These are phyloP conservation scores for Venustaconcha ellipsiformis DNA, from an alignment of 1,140 invertebrate species.

Conservation along the genomic window DNA sequence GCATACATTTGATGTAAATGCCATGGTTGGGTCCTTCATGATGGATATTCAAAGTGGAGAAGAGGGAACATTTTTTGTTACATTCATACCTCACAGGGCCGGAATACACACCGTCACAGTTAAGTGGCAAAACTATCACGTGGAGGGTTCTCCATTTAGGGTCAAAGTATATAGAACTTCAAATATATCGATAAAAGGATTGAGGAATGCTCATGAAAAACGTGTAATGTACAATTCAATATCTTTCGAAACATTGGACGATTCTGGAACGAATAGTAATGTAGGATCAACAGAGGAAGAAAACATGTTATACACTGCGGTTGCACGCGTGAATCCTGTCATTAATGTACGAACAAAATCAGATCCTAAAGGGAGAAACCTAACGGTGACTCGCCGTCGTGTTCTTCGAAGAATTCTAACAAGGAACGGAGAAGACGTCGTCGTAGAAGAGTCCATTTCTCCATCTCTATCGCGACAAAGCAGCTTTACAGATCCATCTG, in stretches of 20 bases:
- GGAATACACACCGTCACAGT: slow-evolving; percentile 56
- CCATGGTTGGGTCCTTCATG: slow-evolving; percentile 42
- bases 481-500: slow-evolving; percentile 48
- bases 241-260: slow-evolving; percentile 32
- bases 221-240: slow-evolving; percentile 35
- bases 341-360: background rate
- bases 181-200: slow-evolving; percentile 3
- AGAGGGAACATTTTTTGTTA: slow-evolving; percentile 53
- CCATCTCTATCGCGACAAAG: slow-evolving; percentile 47
- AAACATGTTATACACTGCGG: background rate
- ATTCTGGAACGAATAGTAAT: slow-evolving; percentile 3
- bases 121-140: slow-evolving; percentile 45
- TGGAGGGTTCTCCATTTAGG: slow-evolving; percentile 58
- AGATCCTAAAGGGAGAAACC: slow-evolving; percentile 36
- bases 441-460: slow-evolving; percentile 47
- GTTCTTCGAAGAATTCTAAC: slow-evolving; percentile 55
- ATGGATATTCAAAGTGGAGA: slow-evolving; percentile 54
- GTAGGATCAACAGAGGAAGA: background rate
- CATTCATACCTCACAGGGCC: slow-evolving; percentile 51
- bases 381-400: slow-evolving; percentile 53
- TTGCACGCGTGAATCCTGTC: background rate
- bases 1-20: slow-evolving; percentile 34
- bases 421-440: slow-evolving; percentile 54
- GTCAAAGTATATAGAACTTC: slow-evolving; percentile 40
- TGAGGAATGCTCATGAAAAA: slow-evolving; percentile 32